These are phyloP conservation scores for Globicephala melas DNA, from an alignment of 2,113 vertebrate species.

Conservation along the genomic window DNA sequence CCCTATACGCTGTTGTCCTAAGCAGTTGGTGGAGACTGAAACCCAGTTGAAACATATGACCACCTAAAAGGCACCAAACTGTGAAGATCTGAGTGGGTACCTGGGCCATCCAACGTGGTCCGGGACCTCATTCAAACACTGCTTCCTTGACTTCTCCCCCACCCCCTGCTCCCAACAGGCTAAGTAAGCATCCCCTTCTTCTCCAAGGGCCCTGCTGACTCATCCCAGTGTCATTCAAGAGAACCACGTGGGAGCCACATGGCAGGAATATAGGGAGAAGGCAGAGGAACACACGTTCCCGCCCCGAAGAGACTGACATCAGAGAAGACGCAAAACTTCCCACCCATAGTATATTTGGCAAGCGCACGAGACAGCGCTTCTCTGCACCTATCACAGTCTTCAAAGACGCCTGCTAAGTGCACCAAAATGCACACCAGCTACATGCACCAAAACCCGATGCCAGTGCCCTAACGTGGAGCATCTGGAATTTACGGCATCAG, in stretches of 20 bases:
- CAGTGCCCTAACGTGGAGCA: background rate
- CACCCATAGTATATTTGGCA: background rate
- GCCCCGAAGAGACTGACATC: slow-evolving; percentile 35
- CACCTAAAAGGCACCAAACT: background rate
- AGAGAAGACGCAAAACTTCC: background rate
- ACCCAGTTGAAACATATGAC: background rate
- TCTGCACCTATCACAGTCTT: background rate
- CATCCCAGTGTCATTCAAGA: background rate
- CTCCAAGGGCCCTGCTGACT: slow-evolving; percentile 24
- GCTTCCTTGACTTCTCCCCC: background rate
- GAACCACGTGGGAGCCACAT: slow-evolving; percentile 52
- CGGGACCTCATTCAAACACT: background rate
- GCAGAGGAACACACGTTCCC: background rate
- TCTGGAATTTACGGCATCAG: background rate
- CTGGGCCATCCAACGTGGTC: background rate
- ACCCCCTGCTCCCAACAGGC: background rate
- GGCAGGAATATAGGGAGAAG: background rate
- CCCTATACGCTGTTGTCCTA: background rate
- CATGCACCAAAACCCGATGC: background rate
- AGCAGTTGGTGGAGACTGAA: background rate
- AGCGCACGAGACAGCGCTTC: background rate
- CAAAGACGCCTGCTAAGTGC: background rate
- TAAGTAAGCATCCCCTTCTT: background rate
- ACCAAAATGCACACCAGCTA: background rate
- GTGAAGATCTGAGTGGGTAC: background rate